Evolutionary conservation across 2,797 vertebrate genomes (phyloP).

Genomic region (Rhinatrema bivittatum): DNA sequence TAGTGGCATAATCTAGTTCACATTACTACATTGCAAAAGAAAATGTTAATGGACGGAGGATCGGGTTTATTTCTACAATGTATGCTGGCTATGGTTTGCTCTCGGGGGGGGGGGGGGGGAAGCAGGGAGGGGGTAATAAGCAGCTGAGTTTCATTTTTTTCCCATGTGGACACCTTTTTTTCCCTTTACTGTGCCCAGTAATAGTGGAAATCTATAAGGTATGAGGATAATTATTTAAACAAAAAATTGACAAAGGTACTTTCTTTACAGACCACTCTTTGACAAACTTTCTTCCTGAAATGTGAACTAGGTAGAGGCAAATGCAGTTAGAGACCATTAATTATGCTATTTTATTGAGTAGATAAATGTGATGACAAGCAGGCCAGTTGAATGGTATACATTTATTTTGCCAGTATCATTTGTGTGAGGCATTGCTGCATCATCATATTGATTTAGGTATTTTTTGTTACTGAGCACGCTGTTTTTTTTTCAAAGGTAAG

Average conservation of each 20-base stretch:
- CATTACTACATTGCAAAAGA: no score
- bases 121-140: no score
- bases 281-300: constrained; percentile 39
- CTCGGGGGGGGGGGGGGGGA: no score
- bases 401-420: constrained; percentile 64
- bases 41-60: no score
- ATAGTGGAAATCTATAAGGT: background rate
- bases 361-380: constrained; percentile 61
- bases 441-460: constrained; percentile 62
- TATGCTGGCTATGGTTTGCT: no score
- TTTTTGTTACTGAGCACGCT: constrained; percentile 61
- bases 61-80: no score
- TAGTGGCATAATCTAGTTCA: no score
- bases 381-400: constrained; percentile 49
- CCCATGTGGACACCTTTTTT: no score
- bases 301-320: constrained; percentile 52
- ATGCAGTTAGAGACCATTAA: constrained; percentile 54
- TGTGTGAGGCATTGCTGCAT: constrained; percentile 53
- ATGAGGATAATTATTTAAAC: background rate
- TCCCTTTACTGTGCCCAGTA: no score
- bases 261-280: constrained; percentile 37
- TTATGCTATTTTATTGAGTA: constrained; percentile 61
- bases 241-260: background rate
- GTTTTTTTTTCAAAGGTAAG: constrained; percentile 62
- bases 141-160: no score